Conservation (phyloP, 2,888 invertebrate species). For the Cyclophora punctaria region DNA sequence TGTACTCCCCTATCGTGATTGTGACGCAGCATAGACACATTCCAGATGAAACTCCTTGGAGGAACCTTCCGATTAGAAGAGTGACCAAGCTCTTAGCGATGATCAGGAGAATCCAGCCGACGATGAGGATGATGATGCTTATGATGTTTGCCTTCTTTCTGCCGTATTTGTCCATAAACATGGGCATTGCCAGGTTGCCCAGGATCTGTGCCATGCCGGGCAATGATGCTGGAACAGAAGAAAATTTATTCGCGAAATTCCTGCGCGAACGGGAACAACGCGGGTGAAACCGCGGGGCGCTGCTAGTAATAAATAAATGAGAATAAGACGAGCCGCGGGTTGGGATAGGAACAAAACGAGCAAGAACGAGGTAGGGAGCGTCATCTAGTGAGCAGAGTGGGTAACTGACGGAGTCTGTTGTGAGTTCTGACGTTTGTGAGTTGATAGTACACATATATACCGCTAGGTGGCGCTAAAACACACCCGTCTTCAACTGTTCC, state of each 20-base stretch:
- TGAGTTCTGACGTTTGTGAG: too few species aligned
- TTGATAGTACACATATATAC: too few species aligned
- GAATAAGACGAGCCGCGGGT: not conserved
- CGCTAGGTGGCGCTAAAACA: too few species aligned
- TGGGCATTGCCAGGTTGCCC: slow-evolving; percentile 36
- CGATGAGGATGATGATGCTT: slow-evolving; percentile 53
- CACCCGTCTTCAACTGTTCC: too few species aligned
- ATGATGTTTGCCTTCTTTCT: slow-evolving; percentile 60
- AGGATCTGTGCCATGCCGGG: slow-evolving; percentile 30
- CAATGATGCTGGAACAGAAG: slow-evolving; percentile 30
- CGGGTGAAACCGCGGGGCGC: too few species aligned
- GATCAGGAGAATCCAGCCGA: slow-evolving; percentile 67
- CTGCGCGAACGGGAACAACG: too few species aligned
- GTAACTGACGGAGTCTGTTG: too few species aligned
- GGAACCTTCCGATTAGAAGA: slow-evolving; percentile 38
- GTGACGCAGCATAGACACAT: slow-evolving; percentile 61
- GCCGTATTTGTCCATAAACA: slow-evolving; percentile 66
- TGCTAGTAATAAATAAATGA: too few species aligned
- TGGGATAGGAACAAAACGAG: too few species aligned
- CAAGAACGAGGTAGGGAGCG: too few species aligned
- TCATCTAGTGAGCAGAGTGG: not conserved
- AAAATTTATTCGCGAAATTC: too few species aligned
- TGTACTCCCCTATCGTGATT: slow-evolving; percentile 72
- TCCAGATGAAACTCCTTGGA: slow-evolving; percentile 67
- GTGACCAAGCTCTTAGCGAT: slow-evolving; percentile 45